Conservation (phyloP, 35 echinoderm and acorn worm species). For the Heliocidaris tuberculata region DNA sequence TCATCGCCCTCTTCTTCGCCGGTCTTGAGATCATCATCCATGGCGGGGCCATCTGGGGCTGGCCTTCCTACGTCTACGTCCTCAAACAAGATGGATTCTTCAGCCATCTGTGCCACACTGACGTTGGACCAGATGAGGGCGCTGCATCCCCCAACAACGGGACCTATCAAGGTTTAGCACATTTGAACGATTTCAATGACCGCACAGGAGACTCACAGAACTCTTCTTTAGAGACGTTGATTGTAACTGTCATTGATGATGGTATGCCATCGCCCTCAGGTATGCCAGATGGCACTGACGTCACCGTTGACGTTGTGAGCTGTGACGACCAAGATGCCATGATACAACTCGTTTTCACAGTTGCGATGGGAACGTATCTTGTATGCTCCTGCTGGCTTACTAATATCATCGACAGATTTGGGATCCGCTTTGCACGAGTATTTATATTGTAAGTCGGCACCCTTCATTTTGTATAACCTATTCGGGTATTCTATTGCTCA, state of each 20-base stretch:
- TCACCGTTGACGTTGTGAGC: not conserved
- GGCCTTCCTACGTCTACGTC: slow-evolving; percentile 38
- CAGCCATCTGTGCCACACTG: not conserved
- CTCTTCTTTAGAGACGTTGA: not conserved
- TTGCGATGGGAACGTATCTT: not conserved
- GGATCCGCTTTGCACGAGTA: slow-evolving; percentile 19
- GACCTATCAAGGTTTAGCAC: no score
- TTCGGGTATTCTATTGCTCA: no score
- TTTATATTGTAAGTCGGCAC: not conserved
- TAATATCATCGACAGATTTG: not conserved
- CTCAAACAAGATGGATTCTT: slow-evolving; percentile 37
- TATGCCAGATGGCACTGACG: not conserved
- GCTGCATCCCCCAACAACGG: no score
- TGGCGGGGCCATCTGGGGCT: slow-evolving; percentile 18
- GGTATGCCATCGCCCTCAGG: no score
- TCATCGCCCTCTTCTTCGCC: not conserved
- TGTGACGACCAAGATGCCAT: slow-evolving; percentile 44
- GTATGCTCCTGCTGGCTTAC: not conserved
- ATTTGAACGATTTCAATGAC: no score
- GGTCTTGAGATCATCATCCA: slow-evolving; percentile 24
- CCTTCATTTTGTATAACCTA: no score
- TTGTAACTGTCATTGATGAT: not conserved
- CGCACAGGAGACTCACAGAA: not conserved
- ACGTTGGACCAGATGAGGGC: no score
- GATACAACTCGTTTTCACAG: slow-evolving; percentile 30